Conservation (phyloP, 2,888 invertebrate species). For the Archips crataeganus region DNA sequence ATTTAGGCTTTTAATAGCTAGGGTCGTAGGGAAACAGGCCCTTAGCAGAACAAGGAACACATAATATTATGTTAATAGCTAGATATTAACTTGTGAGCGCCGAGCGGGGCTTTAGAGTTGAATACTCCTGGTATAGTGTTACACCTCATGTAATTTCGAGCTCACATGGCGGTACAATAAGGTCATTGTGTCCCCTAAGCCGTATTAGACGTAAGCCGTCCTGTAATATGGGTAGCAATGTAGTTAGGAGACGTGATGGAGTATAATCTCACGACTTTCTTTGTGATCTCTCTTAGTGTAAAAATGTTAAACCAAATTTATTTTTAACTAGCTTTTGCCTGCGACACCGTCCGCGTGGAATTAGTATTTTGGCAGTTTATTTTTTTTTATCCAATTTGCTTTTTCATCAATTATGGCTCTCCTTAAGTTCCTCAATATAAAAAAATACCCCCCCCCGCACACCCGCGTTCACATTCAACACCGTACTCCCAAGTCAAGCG, state of each 20-base stretch:
- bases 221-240: neutral
- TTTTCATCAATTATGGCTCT: too few relatives aligned
- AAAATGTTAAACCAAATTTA: too few relatives aligned
- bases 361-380: too few relatives aligned
- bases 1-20: slow-evolving; percentile 9
- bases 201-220: slow-evolving; percentile 27
- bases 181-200: slow-evolving; percentile 26
- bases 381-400: too few relatives aligned
- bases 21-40: neutral
- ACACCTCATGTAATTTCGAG: neutral
- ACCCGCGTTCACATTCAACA: too few relatives aligned
- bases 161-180: slow-evolving; percentile 15
- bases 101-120: slow-evolving; percentile 2
- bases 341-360: too few relatives aligned
- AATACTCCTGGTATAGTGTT: slow-evolving; percentile 12
- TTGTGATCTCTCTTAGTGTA: neutral
- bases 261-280: neutral
- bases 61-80: slow-evolving; percentile 23
- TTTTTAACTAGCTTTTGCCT: too few relatives aligned
- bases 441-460: too few relatives aligned
- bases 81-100: slow-evolving; percentile 13
- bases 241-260: neutral
- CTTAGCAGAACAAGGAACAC: slow-evolving; percentile 5
- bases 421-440: too few relatives aligned
- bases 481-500: too few relatives aligned